phyloP scores from a whole-genome alignment of 2,888 invertebrate species.

The Phengaris arion region DNA sequence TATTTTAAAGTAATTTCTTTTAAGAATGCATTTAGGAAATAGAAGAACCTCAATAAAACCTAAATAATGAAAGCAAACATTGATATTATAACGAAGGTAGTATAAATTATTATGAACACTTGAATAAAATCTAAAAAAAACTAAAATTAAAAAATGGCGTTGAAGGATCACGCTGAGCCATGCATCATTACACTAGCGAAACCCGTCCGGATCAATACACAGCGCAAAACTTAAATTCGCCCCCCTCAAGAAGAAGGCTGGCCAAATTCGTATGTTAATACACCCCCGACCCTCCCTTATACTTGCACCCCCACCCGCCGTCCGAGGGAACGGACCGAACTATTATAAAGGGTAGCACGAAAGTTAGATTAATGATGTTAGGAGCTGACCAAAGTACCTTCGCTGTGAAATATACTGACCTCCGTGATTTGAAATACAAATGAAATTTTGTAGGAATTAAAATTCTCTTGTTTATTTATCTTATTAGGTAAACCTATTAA shows the following conservation, averaged over 20 bases:
- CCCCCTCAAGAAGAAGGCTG: slow-evolving; percentile 73
- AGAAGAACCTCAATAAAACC: no score
- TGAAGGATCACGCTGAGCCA: slow-evolving; percentile 40
- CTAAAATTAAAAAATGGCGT: slow-evolving; percentile 32
- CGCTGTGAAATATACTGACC: slow-evolving; percentile 31
- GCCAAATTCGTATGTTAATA: slow-evolving; percentile 79
- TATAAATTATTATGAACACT: slow-evolving; percentile 24
- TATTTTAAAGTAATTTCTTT: neutral
- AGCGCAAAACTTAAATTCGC: slow-evolving; percentile 76
- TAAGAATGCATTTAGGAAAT: no score
- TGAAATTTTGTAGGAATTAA: neutral
- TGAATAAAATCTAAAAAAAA: neutral
- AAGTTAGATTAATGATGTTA: slow-evolving; percentile 81
- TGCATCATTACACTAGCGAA: slow-evolving; percentile 54
- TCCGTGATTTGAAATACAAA: neutral
- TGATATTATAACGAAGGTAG: slow-evolving; percentile 29
- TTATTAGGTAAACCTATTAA: neutral
- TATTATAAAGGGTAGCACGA: slow-evolving; percentile 80
- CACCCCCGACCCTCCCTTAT: slow-evolving; percentile 46
- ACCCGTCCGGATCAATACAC: slow-evolving; percentile 70
- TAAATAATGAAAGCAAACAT: neutral
- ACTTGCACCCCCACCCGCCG: slow-evolving; percentile 51
- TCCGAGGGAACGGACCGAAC: slow-evolving; percentile 72
- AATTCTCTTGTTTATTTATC: no score
- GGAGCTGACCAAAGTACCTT: slow-evolving; percentile 72